phyloP scores from a whole-genome alignment of 2,797 vertebrate species.

The Semotilus atromaculatus region DNA sequence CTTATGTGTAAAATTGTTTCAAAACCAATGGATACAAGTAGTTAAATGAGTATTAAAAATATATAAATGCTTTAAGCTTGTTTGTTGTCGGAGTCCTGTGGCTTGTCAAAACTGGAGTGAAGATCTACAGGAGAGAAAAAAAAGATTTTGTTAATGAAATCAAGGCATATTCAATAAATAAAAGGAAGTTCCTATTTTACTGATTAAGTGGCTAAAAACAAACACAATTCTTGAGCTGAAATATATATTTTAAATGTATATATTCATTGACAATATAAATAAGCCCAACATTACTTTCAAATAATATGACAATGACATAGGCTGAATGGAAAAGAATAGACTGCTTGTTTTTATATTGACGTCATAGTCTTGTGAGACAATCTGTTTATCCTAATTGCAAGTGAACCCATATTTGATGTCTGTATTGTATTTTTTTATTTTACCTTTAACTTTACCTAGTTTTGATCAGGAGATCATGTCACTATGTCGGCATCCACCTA shows the following conservation, averaged over 20 bases:
- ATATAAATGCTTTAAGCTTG: neutral
- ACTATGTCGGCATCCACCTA: neutral
- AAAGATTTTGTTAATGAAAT: constrained; percentile 21
- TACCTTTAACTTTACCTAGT: neutral
- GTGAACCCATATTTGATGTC: neutral
- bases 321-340: neutral
- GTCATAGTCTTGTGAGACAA: neutral
- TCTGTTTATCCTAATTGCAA: neutral
- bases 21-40: neutral
- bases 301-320: neutral
- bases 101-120: constrained; percentile 60
- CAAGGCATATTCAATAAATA: neutral
- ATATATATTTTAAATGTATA: neutral
- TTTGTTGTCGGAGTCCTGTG: constrained; percentile 42
- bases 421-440: neutral
- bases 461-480: neutral
- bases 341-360: neutral
- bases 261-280: neutral
- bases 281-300: neutral
- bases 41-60: neutral
- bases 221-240: neutral
- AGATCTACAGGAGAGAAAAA: constrained; percentile 58
- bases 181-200: neutral
- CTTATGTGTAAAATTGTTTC: neutral
- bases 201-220: neutral